Base-by-base conservation (phyloP, 2,888 invertebrate species). In the Podotricha telesiphe region DNA sequence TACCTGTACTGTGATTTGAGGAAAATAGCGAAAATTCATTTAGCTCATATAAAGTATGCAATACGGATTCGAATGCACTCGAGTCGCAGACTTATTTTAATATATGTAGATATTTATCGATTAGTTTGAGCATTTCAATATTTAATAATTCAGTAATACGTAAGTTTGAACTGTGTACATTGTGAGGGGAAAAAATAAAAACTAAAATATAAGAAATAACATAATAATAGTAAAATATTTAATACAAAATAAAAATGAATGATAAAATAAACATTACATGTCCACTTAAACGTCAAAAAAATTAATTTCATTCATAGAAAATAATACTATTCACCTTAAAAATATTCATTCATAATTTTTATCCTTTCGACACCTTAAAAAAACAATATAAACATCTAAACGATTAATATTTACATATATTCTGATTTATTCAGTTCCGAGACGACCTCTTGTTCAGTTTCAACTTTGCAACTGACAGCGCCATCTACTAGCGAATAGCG, bases 401-500 rank as follows among this genome's bases (percentile, higher is more conserved):
- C 22, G 22, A 59, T 45, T 45, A 45, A 19, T 22, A 22, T 50
- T 28, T 28, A 50, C 17, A 48, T 48, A 34, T 8, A 50, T 37
- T 37, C 34, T 50, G 48, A 62, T 62, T 48, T 62, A 62, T 62
- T 13, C 7, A 13, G 82, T 74, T 78, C 82, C 73, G 74, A 80
- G 82, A 83, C 79, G 71, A 81, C 73, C 70, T 68, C 65, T 50
- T 28, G 51, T 67, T 68, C 63, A 65, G 65, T 51, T 51, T 47
- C 6, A n/a, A 47, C 55, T 53, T 13, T 11, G 22, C 40, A 67
- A 67, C 84, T 11, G 17, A 67, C 77, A 74, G 50, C 89, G 91
- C 88, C 91, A 91, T 88, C 92, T 92, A 53, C 74, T 76, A 77
- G 63, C 79, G 86, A 88, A 86, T 92, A 91, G 92, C 87, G 47